Base-by-base conservation (phyloP, 2,113 vertebrate genomes). In the Erythrolamprus reginae region DNA sequence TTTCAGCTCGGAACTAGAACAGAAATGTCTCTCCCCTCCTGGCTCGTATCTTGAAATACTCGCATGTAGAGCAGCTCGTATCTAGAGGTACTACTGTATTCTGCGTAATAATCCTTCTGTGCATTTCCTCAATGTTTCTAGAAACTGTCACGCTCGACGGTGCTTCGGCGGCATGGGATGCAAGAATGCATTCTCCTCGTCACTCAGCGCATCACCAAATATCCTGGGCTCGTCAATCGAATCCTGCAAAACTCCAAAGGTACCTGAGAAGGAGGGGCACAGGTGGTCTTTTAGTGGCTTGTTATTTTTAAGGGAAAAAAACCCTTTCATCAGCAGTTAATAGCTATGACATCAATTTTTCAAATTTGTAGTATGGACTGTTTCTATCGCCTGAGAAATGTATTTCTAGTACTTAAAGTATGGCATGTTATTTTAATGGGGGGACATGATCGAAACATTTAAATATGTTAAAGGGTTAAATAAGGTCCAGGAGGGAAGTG, bases 131-230 rank as follows among this genome's bases (percentile, higher is more conserved):
- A 1, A 0, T 0, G n/a, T 9, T 52, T 47, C 6, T 91, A 99
- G 98, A 96, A 97, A 92, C 96, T 98, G 95, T 97, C 97, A 0
- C 97, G 98, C 3, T 97, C 97, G 0, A 96, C 97, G 0, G 96
- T 98, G 91, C 96, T 99, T 0, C 98, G 98, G 84, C 97, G 98
- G n/a, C 98, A 99, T 2, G 99, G 99, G 0, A 96, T 98, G 47
- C 99, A 98, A 61, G 98, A 99, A 92, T 99, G 99, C 95, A 98
- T 98, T 94, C 93, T 99, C 87, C 96, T 99, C 95, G 98, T 99
- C 93, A 99, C 98, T 0, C 99, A 99, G 94, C 96, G 98, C 56
- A 98, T 99, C 95, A 99, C 98, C 91, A 99, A 99, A 95, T 99
- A 99, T 93, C 99, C 98, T 0, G 98, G 98, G 83, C 98, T 99